Percentiles rank a stretch among this genome's conserved stretches.
phyloP scores from a whole-genome alignment of 2,888 invertebrate genomes.

The Thecophora atra region DNA sequence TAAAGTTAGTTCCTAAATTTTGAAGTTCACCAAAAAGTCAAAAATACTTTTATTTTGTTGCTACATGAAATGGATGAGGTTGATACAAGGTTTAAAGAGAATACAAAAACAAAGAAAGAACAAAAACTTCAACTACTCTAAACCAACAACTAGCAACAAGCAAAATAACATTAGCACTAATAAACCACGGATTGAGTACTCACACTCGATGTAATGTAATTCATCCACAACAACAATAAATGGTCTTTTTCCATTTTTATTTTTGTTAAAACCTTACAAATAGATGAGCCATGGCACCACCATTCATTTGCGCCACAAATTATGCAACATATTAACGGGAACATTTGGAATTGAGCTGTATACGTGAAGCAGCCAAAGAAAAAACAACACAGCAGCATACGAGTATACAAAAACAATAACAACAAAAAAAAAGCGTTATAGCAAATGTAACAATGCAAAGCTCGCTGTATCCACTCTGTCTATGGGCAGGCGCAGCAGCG shows the following conservation, averaged over 20 bases:
- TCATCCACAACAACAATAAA: conserved; percentile 11
- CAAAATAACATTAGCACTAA: no score
- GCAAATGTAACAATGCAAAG: not conserved
- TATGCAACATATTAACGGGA: conserved; percentile 38
- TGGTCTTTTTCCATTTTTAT: not conserved
- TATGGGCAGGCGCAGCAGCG: conserved; percentile 29
- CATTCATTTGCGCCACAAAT: conserved; percentile 35
- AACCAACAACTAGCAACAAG: no score
- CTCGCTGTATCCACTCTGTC: not conserved
- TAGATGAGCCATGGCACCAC: not conserved
- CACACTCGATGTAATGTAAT: conserved; percentile 14
- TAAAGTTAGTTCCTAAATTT: no score
- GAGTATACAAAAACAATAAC: not conserved
- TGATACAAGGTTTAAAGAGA: no score
- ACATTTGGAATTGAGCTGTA: conserved; percentile 38
- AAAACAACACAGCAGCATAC: conserved; percentile 1
- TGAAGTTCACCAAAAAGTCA: no score
- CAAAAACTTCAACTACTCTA: no score
- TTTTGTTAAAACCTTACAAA: not conserved
- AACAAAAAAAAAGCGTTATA: not conserved
- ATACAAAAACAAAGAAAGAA: no score
- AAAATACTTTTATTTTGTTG: no score
- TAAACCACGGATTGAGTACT: no score
- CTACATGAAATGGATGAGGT: no score
- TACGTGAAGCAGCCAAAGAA: not conserved